Evolutionary conservation across 2,888 invertebrate genomes (phyloP), one percentile per base, ranked within the genome.

Genomic region (Mylabris sibirica): DNA sequence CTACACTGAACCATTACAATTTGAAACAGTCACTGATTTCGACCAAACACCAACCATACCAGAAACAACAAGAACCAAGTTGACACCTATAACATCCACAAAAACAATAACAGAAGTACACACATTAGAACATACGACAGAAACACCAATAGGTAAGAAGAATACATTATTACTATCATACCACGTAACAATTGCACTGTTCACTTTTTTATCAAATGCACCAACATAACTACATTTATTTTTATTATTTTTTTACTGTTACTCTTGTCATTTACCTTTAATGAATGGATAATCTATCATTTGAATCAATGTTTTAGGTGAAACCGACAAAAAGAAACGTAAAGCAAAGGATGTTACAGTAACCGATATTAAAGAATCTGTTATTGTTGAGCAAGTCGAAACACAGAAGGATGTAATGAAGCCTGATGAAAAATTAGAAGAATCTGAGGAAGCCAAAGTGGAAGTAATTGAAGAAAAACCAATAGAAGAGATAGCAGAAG

Each of bases 21-120:
- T 66, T 24, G 69, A 73, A 69, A 64, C 67, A 44, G 65, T 72
- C 60, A 72, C 69, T 66, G 69, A 70, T 64, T 72, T 72, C 68
- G 72, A 72, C 49, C 65, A 67, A 64, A 70, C 68, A 68, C 68
- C 63, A 61, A 63, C 30, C 59, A 68, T 66, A 60, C n/a, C 41
- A 66, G 41, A 64, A 66, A 65, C 72, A 66, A 80, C 76, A 77
- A 67, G 67, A 63, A 74, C 76, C 63, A 77, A 71, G 64, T 72
- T 76, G 62, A 80, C 77, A 76, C 77, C 77, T 71, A 76, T 71
- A 68, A 77, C 69, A 66, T 71, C 77, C 74, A 72, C 78, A 73
- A 80, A 81, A 80, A 79, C 76, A 65, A 74, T 77, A 49, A 80
- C 81, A 75, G 81, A 80, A 75, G 77, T 78, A 77, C 76, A 81